Conservation (phyloP, 2,113 vertebrate species). For the Micromys minutus region DNA sequence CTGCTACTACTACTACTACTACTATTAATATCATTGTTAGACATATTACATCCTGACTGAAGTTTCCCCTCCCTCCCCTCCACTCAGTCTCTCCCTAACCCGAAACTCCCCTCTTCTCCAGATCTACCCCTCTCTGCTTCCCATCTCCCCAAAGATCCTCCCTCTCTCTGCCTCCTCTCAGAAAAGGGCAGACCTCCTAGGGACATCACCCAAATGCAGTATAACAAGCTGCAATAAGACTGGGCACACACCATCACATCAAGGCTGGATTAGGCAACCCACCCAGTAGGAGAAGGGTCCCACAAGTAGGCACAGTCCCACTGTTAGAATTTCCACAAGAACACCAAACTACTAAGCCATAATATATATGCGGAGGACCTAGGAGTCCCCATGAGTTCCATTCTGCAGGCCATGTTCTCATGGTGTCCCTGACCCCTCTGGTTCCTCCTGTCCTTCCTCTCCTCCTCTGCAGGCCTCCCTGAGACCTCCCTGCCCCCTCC, state of each 20-base stretch:
- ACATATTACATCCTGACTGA: not conserved
- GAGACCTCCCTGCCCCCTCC: no score
- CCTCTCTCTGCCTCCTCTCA: not conserved
- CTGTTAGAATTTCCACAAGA: not conserved
- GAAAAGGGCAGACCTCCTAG: not conserved
- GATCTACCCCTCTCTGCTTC: not conserved
- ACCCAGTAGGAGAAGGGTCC: not conserved
- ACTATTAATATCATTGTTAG: not conserved
- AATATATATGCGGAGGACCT: not conserved
- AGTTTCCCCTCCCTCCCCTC: not conserved
- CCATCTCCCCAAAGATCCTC: not conserved
- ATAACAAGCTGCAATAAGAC: not conserved
- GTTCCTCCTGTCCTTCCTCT: not conserved
- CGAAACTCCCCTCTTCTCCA: not conserved
- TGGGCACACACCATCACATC: not conserved
- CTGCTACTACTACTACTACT: no score
- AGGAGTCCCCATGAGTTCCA: not conserved
- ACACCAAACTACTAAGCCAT: not conserved
- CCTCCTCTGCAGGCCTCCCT: not conserved
- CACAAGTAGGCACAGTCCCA: not conserved
- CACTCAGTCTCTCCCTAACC: not conserved
- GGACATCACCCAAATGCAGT: not conserved
- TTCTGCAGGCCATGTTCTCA: not conserved
- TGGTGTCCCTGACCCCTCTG: not conserved
- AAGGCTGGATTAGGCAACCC: not conserved